A percentile compares a stretch with the other conserved stretches of the same genome.
phyloP scores from a whole-genome alignment of 2,888 invertebrate species.

The Deladenus siricidicola region DNA sequence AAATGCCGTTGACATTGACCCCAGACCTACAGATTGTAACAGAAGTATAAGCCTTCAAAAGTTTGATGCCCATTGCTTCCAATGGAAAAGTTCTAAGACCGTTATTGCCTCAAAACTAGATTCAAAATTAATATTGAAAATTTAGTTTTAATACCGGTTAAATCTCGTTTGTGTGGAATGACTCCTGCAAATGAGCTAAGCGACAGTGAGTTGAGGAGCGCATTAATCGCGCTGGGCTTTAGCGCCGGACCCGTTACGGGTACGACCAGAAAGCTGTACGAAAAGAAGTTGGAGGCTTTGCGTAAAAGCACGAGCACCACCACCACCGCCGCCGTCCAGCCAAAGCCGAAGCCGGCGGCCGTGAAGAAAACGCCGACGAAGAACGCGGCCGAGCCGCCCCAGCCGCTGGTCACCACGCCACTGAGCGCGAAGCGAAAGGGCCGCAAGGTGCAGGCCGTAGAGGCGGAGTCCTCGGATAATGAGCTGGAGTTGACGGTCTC shows the following conservation, averaged over 20 bases:
- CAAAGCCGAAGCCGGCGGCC: too few relatives aligned
- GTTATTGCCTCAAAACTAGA: too few relatives aligned
- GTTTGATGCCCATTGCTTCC: too few relatives aligned
- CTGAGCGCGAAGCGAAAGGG: conserved; percentile 2
- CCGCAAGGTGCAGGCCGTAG: neutral
- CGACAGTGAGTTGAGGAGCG: conserved; percentile 36
- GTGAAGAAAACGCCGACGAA: neutral
- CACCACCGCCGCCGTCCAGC: neutral
- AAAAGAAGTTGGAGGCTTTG: conserved; percentile 34
- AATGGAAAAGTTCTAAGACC: too few relatives aligned
- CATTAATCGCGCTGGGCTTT: conserved; percentile 27
- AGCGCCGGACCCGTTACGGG: conserved; percentile 37
- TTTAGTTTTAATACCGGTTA: too few relatives aligned
- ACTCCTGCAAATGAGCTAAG: conserved; percentile 21
- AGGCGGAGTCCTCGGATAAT: conserved; percentile 7
- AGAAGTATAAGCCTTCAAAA: too few relatives aligned
- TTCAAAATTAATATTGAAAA: too few relatives aligned
- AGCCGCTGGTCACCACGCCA: neutral
- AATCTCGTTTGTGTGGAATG: neutral
- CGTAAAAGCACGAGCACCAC: conserved; percentile 5
- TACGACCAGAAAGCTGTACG: conserved; percentile 38
- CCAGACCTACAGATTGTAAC: too few relatives aligned
- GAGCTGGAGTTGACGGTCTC: conserved; percentile 4
- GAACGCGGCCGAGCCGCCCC: neutral
- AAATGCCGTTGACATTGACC: too few relatives aligned